Base-by-base conservation (phyloP, 2,113 vertebrate genomes). In the Lethenteron camtschaticum region DNA sequence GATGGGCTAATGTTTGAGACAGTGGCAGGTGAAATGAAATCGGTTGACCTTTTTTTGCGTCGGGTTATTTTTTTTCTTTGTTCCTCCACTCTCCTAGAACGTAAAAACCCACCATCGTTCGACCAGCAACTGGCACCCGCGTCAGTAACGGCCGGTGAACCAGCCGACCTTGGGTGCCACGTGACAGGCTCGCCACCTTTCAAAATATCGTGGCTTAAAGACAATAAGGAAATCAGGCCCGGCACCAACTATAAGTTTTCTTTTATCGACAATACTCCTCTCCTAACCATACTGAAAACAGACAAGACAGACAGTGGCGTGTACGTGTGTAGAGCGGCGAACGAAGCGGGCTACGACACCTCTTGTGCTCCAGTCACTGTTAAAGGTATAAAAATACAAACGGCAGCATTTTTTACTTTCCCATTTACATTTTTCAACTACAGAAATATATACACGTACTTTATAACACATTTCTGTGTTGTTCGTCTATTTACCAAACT, bases 341-440 rank as follows among this genome's bases (percentile, higher is more conserved):
- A 66, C 10, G 63, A 66, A 66, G 63, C 63, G n/a, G 63, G 63
- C n/a, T 9, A n/a, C n/a, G 63, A 66, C 63, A 66, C 63, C 10
- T 66, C n/a, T 24, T 16, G 24, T 24, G 24, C 24, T 66, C n/a
- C n/a, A 11, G 10, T 66, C n/a, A 66, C 24, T 24, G 10, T 66
- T 16, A 66, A 66, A 66, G 63, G 63, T 66, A 66, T 41, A 41
- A 41, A 41, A 41, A 41, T 7, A 24, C 24, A 24, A 41, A 41
- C 3, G 41, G 41, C 41, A 41, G 41, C 5, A 41, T 41, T 41
- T 41, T 5, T 41, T 41, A 18, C 7, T 41, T 73, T 41, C 73
- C 9, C 70, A 10, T 57, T 1, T 56, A 2, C 20, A 3, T 56
- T 9, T 57, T 57, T 10, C 1, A 68, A 55, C 12, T 12, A 10